Conservation (phyloP, 2,888 invertebrate species). For the Sinodicranocentrus sp. region DNA sequence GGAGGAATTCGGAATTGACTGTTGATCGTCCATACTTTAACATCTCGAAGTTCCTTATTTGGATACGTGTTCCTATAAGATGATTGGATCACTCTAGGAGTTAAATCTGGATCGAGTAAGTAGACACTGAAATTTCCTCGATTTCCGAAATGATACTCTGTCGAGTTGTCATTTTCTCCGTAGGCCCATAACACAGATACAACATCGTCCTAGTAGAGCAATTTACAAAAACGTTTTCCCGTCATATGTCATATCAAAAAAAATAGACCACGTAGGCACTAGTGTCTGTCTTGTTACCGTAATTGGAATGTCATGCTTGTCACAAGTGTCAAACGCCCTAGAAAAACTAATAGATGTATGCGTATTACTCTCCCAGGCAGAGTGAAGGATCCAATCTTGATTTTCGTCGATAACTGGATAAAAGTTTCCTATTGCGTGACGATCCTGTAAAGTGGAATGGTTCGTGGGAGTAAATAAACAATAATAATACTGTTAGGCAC, state of each 20-base stretch:
- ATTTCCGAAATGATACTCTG: constrained; percentile 46
- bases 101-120: constrained; percentile 30
- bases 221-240: neutral
- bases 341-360: constrained; percentile 48
- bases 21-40: neutral
- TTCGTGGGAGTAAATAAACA: neutral
- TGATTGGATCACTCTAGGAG: neutral
- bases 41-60: neutral
- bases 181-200: constrained; percentile 49
- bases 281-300: too few relatives aligned
- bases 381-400: constrained; percentile 51
- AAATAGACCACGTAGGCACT: too few relatives aligned
- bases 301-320: constrained; percentile 51
- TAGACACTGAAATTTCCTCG: constrained; percentile 29
- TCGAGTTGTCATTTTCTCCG: constrained; percentile 19
- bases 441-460: constrained; percentile 18
- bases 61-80: too few relatives aligned
- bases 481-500: neutral
- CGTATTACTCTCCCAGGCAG: constrained; percentile 22
- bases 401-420: constrained; percentile 20
- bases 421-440: constrained; percentile 43
- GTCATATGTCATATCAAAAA: neutral
- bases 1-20: neutral
- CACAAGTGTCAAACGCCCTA: constrained; percentile 60
- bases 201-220: constrained; percentile 12